Conservation (phyloP, 1,140 invertebrate genomes). For the Drosophila asahinai region DNA sequence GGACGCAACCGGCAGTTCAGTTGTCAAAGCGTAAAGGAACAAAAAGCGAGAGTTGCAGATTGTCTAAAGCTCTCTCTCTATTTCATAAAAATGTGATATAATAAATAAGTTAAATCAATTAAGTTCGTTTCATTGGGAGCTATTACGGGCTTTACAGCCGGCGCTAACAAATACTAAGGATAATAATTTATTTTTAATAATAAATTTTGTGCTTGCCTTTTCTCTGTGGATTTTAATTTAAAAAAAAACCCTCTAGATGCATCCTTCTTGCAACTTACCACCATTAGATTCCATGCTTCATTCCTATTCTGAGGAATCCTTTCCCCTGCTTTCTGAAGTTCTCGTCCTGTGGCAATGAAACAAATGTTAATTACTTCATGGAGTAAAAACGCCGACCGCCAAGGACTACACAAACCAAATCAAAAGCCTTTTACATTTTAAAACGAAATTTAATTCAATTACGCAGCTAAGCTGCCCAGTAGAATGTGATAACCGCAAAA, state of each 20-base stretch:
- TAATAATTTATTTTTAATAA: no score
- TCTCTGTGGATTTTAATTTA: neutral
- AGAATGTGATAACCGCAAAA: conserved; percentile 67
- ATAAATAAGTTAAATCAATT: no score
- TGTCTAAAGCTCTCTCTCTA: no score
- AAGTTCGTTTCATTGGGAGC: no score
- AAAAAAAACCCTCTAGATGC: neutral
- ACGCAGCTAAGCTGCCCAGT: conserved; percentile 70
- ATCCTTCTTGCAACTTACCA: no score
- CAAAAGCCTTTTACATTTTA: conserved; percentile 64
- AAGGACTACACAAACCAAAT: conserved; percentile 48
- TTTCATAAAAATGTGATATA: no score
- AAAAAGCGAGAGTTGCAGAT: no score
- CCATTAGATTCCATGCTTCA: neutral
- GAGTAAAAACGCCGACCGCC: conserved; percentile 28
- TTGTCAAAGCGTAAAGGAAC: no score
- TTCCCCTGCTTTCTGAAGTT: neutral
- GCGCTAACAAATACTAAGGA: no score
- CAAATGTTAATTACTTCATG: conserved; percentile 67
- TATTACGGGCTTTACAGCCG: no score
- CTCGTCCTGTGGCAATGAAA: conserved; percentile 27
- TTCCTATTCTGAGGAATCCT: neutral
- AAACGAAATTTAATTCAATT: conserved; percentile 79
- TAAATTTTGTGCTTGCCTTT: neutral
- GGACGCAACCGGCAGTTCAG: no score